These are phyloP conservation scores for Anticlea derivata DNA, from an alignment of 2,888 invertebrate species.

Conservation along the genomic window DNA sequence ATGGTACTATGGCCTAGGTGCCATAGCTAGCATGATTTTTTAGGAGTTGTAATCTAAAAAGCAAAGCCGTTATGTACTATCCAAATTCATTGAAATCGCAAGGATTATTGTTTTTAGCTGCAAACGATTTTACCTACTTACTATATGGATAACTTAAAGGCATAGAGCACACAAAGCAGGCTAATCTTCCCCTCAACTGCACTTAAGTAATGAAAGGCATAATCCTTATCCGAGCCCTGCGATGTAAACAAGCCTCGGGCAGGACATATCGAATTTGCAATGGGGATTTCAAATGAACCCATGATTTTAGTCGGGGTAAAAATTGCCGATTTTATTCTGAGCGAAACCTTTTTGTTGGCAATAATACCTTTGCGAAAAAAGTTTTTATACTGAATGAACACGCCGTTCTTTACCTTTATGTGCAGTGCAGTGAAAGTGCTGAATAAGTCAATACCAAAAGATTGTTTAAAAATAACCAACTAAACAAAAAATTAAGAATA, in stretches of 20 bases:
- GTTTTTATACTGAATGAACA: neutral
- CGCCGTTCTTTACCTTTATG: neutral
- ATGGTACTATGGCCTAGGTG: too few relatives aligned
- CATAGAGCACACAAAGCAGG: slow-evolving; percentile 16
- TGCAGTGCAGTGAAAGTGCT: too few relatives aligned
- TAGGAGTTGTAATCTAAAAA: too few relatives aligned
- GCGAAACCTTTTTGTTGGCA: slow-evolving; percentile 11
- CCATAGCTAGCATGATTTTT: too few relatives aligned
- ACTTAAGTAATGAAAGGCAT: slow-evolving; percentile 36
- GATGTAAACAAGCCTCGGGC: slow-evolving; percentile 39
- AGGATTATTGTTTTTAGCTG: too few relatives aligned
- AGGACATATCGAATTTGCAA: slow-evolving; percentile 52
- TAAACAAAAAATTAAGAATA: too few relatives aligned
- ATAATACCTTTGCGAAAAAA: neutral
- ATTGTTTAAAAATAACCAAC: too few relatives aligned
- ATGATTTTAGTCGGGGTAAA: slow-evolving; percentile 30
- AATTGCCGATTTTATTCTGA: slow-evolving; percentile 17
- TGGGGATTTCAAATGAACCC: slow-evolving; percentile 56
- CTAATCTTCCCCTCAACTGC: slow-evolving; percentile 30
- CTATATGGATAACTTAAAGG: slow-evolving; percentile 11
- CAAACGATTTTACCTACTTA: slow-evolving; percentile 4
- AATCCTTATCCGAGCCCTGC: slow-evolving; percentile 33
- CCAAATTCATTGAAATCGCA: too few relatives aligned
- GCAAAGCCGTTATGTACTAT: too few relatives aligned
- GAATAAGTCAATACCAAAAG: too few relatives aligned